phyloP scores from a whole-genome alignment of 64 coral and sea anemone species.

The Dendrophyllia cribrosa region DNA sequence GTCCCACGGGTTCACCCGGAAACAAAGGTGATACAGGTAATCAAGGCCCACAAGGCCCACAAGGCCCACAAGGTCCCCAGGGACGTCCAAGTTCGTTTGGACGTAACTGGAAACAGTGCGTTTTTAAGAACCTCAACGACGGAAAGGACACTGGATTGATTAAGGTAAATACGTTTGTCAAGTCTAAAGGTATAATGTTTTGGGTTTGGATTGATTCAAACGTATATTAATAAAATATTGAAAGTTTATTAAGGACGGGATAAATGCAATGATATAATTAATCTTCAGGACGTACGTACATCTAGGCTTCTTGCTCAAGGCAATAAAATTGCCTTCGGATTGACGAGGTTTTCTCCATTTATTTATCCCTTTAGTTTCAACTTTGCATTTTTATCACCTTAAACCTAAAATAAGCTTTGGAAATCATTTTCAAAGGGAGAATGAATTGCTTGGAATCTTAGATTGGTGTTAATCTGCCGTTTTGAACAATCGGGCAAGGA shows the following conservation, averaged over 20 bases:
- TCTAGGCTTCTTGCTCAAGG: too few species aligned
- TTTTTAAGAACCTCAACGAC: not conserved
- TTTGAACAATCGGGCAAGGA: too few species aligned
- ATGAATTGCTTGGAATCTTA: too few species aligned
- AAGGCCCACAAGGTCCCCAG: not conserved
- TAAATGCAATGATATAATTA: too few species aligned
- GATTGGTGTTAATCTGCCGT: too few species aligned
- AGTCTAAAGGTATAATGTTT: not conserved
- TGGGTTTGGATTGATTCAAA: not conserved
- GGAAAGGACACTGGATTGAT: not conserved
- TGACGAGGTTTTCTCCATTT: too few species aligned
- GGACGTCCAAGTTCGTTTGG: not conserved
- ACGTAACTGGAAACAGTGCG: slow-evolving; percentile 1
- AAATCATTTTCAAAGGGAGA: too few species aligned
- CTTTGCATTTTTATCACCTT: too few species aligned
- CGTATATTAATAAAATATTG: not conserved
- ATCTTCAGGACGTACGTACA: too few species aligned
- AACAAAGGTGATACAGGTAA: not conserved
- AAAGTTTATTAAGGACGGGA: not conserved
- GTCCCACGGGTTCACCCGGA: not conserved
- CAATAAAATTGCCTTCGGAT: too few species aligned
- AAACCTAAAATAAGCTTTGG: too few species aligned
- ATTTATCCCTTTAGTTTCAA: too few species aligned
- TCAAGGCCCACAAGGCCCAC: not conserved
- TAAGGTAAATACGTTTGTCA: not conserved